A percentile compares a stretch with the other conserved stretches of the same genome.
phyloP scores from a whole-genome alignment of 2,888 invertebrate genomes.

The Dascillus cervinus region DNA sequence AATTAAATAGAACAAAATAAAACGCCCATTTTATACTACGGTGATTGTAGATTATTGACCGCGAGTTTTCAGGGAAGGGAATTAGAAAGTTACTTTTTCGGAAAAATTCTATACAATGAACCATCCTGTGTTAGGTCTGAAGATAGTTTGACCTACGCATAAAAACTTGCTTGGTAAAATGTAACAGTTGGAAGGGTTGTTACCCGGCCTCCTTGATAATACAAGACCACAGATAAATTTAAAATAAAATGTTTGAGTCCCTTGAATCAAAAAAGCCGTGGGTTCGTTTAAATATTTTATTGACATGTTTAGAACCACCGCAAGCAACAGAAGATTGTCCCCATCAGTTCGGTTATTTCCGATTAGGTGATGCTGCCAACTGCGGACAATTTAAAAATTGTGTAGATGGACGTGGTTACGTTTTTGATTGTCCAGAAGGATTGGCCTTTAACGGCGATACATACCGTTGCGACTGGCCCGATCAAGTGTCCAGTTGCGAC shows the following conservation, averaged over 20 bases:
- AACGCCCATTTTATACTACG: too few species aligned
- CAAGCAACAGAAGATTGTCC: constrained; percentile 73
- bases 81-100: too few species aligned
- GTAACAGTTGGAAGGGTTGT: not conserved
- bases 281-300: not conserved
- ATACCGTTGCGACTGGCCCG: constrained; percentile 83
- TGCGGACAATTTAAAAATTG: constrained; percentile 80
- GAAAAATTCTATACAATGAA: too few species aligned
- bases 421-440: constrained; percentile 76
- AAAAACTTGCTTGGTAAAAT: too few species aligned
- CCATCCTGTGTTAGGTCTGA: too few species aligned
- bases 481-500: constrained; percentile 72
- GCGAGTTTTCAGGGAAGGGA: too few species aligned
- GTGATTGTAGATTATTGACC: too few species aligned
- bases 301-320: constrained; percentile 59
- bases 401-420: constrained; percentile 63
- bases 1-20: too few species aligned
- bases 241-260: too few species aligned
- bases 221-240: too few species aligned
- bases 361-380: constrained; percentile 55
- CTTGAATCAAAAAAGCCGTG: not conserved
- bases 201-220: not conserved
- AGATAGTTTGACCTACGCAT: too few species aligned
- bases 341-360: constrained; percentile 76
- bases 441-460: constrained; percentile 58